Evolutionary conservation across 2,113 vertebrate genomes (phyloP), one percentile per base, ranked within the genome.

Genomic region (Diadophis punctatus): DNA sequence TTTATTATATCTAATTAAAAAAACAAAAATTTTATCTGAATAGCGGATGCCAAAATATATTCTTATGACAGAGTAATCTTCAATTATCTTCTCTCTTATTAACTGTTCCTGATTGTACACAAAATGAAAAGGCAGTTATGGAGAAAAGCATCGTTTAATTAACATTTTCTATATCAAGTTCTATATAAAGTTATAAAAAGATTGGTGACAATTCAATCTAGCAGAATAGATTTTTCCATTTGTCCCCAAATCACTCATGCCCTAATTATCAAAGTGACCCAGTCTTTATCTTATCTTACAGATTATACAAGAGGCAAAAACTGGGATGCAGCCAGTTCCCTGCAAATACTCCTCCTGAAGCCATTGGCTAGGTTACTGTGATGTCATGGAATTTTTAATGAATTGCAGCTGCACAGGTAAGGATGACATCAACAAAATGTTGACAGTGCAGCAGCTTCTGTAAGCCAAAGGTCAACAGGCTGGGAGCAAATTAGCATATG

Each of bases 351-450:
- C 56, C 16, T 8, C 90, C 30, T n/a, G 18, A 16, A 25, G 3
- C 63, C 56, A 91, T 51, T 91, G 85, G 30, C 20, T 51, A 58
- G 34, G 16, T 48, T 10, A 87, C n/a, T 91, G 46, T 60, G 91
- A 87, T 63, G 30, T 63, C 91, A 91, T 87, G 56, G 55, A 87
- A 87, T 27, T 87, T 92, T 87, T 84, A 90, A 92, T 88, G 27
- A 92, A 74, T 68, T 48, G 10, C 20, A 91, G 87, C 22, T 39
- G 25, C 43, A 53, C 86, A 53, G 68, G 68, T 10, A 86, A 90
- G 11, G 25, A 86, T 91, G 43, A 58, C 56, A 91, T 48, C 85
- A 63, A 60, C 20, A 91, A 23, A 68, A 91, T 91, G 85, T 87
- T 87, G 58, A 91, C 85, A 87, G 63, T 51, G 23, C 55, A 52